These are phyloP conservation scores for Orthonevra nobilis DNA, from an alignment of 2,888 invertebrate genomes.

Conservation along the genomic window DNA sequence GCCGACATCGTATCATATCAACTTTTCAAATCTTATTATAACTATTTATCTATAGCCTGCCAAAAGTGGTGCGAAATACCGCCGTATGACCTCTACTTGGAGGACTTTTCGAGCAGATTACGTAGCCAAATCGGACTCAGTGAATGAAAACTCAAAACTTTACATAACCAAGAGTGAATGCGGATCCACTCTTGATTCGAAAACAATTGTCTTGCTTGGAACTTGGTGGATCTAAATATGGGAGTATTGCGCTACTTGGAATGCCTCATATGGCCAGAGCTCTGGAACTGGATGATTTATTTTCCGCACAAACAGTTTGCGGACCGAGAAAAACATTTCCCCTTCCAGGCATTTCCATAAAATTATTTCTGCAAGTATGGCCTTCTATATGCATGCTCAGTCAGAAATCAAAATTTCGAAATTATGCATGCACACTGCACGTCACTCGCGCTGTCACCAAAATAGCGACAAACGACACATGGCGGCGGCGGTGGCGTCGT, in stretches of 20 bases:
- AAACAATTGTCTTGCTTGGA: constrained; percentile 30
- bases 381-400: background rate
- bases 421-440: constrained; percentile 32
- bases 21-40: constrained; percentile 32
- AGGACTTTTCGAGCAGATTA: constrained; percentile 34
- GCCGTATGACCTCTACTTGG: constrained; percentile 60
- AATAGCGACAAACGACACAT: constrained; percentile 19
- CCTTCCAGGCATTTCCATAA: too few species aligned
- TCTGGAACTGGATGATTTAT: constrained; percentile 53
- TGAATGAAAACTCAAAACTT: constrained; percentile 18
- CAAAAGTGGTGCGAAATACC: constrained; percentile 31
- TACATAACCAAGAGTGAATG: constrained; percentile 11
- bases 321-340: background rate
- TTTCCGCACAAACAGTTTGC: constrained; percentile 7
- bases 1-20: constrained; percentile 2
- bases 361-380: background rate
- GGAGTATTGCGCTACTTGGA: constrained; percentile 40
- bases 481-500: too few species aligned
- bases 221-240: constrained; percentile 44
- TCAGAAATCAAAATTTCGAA: constrained; percentile 14
- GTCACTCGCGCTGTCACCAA: constrained; percentile 29
- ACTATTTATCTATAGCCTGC: constrained; percentile 18
- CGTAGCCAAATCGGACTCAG: constrained; percentile 3
- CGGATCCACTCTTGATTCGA: constrained; percentile 15
- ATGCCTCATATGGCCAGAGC: constrained; percentile 31